A percentile compares a stretch with the other conserved stretches of the same genome.
Evolutionary conservation across 2,888 invertebrate species (phyloP).

Genomic region (Leptura quadrifasciata): DNA sequence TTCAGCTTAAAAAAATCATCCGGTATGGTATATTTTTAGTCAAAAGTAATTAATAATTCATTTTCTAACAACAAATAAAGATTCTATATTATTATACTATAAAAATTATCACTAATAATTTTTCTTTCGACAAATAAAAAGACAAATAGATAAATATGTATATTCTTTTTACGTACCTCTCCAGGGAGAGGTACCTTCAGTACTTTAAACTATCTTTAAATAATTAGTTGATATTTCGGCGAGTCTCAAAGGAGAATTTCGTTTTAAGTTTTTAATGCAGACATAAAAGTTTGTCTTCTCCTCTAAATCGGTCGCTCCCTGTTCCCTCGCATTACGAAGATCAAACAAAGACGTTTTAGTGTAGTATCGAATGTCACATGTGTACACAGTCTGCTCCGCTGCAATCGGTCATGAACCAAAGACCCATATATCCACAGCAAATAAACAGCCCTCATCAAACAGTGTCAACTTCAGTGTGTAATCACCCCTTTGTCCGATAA

Average conservation of each 20-base stretch:
- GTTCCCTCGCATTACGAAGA: slow-evolving; percentile 15
- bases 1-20: too few species aligned
- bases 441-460: slow-evolving; percentile 22
- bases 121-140: background rate
- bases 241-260: background rate
- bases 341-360: slow-evolving; percentile 35
- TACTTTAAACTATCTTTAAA: background rate
- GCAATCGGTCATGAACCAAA: slow-evolving; percentile 36
- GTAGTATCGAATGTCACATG: slow-evolving; percentile 27
- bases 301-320: background rate
- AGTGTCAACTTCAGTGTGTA: slow-evolving; percentile 7
- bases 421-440: slow-evolving; percentile 29
- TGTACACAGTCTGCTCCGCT: slow-evolving; percentile 27
- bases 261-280: slow-evolving; percentile 26
- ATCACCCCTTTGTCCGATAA: background rate
- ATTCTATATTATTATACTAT: too few species aligned
- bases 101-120: background rate
- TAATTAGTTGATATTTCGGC: slow-evolving; percentile 10
- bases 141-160: background rate
- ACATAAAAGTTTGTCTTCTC: slow-evolving; percentile 19
- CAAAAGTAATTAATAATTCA: too few species aligned
- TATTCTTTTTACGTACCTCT: too few species aligned
- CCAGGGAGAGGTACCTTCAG: background rate
- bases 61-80: too few species aligned
- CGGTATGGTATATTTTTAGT: too few species aligned